Evolutionary conservation across 2,888 invertebrate genomes (phyloP).

Genomic region (Gibbula magus): DNA sequence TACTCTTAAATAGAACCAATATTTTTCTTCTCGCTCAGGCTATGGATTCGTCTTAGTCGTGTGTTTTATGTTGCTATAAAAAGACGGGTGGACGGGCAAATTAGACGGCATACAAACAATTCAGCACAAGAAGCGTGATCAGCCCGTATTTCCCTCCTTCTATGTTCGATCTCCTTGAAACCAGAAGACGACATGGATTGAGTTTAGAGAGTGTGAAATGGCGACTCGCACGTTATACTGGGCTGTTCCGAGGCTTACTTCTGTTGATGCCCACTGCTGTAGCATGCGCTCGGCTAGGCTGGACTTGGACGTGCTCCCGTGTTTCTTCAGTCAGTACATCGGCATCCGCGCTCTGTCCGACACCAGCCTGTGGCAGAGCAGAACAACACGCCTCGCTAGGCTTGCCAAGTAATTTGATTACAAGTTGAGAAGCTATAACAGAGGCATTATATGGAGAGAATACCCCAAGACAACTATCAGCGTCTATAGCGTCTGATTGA

Average conservation of each 20-base stretch:
- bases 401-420: conserved; percentile 15
- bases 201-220: too few relatives aligned
- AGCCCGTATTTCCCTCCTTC: conserved; percentile 1
- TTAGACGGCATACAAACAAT: conserved; percentile 20
- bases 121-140: conserved; percentile 5
- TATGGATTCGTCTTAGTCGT: conserved; percentile 7
- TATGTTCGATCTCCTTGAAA: conserved; percentile 12
- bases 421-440: conserved; percentile 14
- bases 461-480: conserved; percentile 10
- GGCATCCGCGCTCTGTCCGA: too few relatives aligned
- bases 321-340: too few relatives aligned
- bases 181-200: not conserved
- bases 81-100: conserved; percentile 18
- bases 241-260: too few relatives aligned
- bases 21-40: conserved; percentile 12
- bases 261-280: too few relatives aligned
- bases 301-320: too few relatives aligned
- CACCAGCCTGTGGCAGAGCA: not conserved
- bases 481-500: conserved; percentile 8
- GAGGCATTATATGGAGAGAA: conserved; percentile 14
- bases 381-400: not conserved
- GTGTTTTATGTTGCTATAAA: conserved; percentile 21
- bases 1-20: conserved; percentile 10
- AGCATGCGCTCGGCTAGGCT: too few relatives aligned
- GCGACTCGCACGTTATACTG: too few relatives aligned